Evolutionary conservation across 2,888 invertebrate species (phyloP), one percentile per base, ranked within the genome.

Genomic region (Torymus auratus): DNA sequence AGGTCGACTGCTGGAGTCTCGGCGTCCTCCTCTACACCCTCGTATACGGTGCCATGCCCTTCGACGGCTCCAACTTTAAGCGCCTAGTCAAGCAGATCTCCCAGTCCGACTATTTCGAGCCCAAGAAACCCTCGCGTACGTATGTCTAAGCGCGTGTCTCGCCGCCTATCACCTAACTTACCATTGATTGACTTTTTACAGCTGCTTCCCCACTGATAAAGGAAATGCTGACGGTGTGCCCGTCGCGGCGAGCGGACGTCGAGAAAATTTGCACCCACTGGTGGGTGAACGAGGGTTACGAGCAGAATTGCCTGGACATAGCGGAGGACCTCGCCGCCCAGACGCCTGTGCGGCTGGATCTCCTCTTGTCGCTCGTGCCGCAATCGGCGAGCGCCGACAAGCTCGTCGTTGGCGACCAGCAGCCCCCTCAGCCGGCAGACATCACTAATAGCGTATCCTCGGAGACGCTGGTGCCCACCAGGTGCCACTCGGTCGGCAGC

Each of bases 31-130:
- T 99, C 12, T 99, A 99, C 91, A 99, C 99, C 67, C 93, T 99
- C 88, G 99, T 99, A 85, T 99, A 99, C 91, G 99, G 99, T 86
- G 98, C 99, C 84, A 99, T 99, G 99, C 99, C 97, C 74, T 99
- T 99, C 91, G 99, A 99, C 92, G 99, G 99, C 82, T 97, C 98
- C 83, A 98, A 99, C 92, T 99, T 99, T 92, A 98, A 98, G 91
- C 94, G 97, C 87, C 94, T 99, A 88, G 98, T 98, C 83, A 96
- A 96, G 89, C 98, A 99, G 92, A 99, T 99, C 89, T 98, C 98
- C 87, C 96, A 96, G 89, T 99, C 99, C 5, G 98, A 98, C 91
- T 99, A 99, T 91, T 98, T 97, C 89, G 99, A 99, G 91, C 99
- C 99, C 67, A 96, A 96, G 87, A 96, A 94, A 86, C 97, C 97